These are phyloP conservation scores for Pristionchus entomophagus DNA, from an alignment of 2,888 invertebrate genomes.

Conservation along the genomic window DNA sequence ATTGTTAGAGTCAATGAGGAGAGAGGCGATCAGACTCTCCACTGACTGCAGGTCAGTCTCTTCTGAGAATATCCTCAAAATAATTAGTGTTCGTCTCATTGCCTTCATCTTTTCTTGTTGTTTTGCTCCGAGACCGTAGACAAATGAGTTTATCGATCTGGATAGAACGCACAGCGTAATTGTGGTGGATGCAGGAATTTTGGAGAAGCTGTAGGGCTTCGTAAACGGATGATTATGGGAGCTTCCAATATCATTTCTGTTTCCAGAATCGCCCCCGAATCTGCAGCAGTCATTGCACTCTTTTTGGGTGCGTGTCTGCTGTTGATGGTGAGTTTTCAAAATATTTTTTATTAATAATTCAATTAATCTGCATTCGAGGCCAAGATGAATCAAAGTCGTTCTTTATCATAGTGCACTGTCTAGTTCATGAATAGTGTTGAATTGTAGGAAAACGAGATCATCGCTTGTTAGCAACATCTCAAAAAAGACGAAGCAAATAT, in stretches of 20 bases:
- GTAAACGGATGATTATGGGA: neutral
- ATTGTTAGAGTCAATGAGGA: conserved; percentile 35
- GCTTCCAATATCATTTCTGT: neutral
- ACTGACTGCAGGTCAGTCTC: conserved; percentile 3
- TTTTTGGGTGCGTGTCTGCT: neutral
- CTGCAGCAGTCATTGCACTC: neutral
- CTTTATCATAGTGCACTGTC: too few relatives aligned
- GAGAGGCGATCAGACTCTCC: neutral
- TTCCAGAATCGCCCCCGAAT: conserved; percentile 17
- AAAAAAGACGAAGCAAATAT: too few relatives aligned
- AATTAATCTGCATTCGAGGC: too few relatives aligned
- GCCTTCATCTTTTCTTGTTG: too few relatives aligned
- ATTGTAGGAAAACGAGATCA: too few relatives aligned
- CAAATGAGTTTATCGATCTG: too few relatives aligned
- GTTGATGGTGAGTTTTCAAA: conserved; percentile 3
- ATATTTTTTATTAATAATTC: too few relatives aligned
- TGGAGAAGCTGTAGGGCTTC: neutral
- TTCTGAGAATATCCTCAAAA: neutral
- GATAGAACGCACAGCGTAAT: too few relatives aligned
- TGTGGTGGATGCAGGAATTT: neutral
- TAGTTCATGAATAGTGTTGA: too few relatives aligned
- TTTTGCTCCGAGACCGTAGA: too few relatives aligned
- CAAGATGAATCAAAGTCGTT: too few relatives aligned
- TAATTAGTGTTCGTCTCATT: neutral
- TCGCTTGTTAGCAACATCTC: too few relatives aligned